Percentiles rank a stretch among this genome's conserved stretches.
Evolutionary conservation across 2,797 vertebrate genomes (phyloP).

Genomic region (Phoebastria nigripes): DNA sequence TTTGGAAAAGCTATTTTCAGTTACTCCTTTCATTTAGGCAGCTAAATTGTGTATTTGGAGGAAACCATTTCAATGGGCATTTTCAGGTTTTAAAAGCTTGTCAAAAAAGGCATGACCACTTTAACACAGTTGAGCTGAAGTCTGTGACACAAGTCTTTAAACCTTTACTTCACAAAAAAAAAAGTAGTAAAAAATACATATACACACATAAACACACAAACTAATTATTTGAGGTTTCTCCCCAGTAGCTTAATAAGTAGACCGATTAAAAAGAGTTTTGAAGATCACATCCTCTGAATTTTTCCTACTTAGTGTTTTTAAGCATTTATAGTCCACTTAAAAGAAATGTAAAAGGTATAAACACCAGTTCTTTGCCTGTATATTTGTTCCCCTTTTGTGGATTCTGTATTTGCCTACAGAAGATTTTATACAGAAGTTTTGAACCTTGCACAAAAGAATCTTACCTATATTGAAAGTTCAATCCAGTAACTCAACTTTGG

Average conservation of each 20-base stretch:
- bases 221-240: neutral
- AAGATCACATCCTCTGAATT: neutral
- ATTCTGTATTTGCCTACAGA: neutral
- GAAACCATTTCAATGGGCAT: neutral
- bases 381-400: neutral
- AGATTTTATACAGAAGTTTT: neutral
- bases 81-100: neutral
- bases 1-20: neutral
- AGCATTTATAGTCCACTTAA: neutral
- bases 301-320: neutral
- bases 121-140: neutral
- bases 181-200: neutral
- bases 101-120: neutral
- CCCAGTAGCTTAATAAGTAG: neutral
- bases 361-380: neutral
- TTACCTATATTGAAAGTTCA: neutral
- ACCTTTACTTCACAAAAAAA: neutral
- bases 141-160: neutral
- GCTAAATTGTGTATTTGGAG: neutral
- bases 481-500: neutral
- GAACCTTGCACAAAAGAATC: neutral
- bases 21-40: neutral
- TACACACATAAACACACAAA: neutral
- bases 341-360: neutral
- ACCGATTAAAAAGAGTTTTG: neutral